A percentile compares a stretch with the other conserved stretches of the same genome.
Evolutionary conservation across 2,113 vertebrate genomes (phyloP).

Genomic region (Archocentrus centrarchus): DNA sequence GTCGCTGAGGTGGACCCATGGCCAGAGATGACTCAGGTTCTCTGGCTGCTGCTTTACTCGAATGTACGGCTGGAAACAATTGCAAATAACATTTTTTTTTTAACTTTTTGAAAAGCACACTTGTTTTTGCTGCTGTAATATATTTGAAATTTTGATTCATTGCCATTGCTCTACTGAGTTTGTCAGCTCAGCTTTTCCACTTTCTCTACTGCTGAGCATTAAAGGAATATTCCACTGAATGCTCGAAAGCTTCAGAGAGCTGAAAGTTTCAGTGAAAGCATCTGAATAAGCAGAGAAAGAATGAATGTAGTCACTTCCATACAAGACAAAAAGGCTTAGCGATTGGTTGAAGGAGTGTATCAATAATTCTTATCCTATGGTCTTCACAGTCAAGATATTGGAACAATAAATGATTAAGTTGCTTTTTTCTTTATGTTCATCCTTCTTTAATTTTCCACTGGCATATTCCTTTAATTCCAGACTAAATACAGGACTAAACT

Average conservation of each 20-base stretch:
- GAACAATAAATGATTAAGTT: not conserved
- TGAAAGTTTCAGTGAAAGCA: not conserved
- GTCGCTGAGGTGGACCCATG: constrained; percentile 17
- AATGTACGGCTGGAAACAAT: constrained; percentile 15
- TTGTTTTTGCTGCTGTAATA: constrained; percentile 2
- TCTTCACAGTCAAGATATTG: not conserved
- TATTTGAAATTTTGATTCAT: not conserved
- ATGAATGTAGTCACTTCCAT: not conserved
- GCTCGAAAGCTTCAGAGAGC: not conserved
- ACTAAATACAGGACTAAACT: not conserved
- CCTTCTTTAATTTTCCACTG: not conserved
- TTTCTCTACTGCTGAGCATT: not conserved
- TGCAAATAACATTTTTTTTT: not conserved
- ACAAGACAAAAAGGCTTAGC: not conserved
- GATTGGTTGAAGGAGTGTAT: not conserved
- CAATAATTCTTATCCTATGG: not conserved
- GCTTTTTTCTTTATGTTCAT: not conserved
- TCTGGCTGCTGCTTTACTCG: constrained; percentile 24
- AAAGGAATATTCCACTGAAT: not conserved
- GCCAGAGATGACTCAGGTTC: constrained; percentile 62
- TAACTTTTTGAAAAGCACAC: not conserved
- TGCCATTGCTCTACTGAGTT: not conserved
- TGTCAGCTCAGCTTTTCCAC: constrained; percentile 1
- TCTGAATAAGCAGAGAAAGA: not conserved
- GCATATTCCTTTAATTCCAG: not conserved